Conservation (phyloP, 2,113 vertebrate species). For the Tyrannus savana region DNA sequence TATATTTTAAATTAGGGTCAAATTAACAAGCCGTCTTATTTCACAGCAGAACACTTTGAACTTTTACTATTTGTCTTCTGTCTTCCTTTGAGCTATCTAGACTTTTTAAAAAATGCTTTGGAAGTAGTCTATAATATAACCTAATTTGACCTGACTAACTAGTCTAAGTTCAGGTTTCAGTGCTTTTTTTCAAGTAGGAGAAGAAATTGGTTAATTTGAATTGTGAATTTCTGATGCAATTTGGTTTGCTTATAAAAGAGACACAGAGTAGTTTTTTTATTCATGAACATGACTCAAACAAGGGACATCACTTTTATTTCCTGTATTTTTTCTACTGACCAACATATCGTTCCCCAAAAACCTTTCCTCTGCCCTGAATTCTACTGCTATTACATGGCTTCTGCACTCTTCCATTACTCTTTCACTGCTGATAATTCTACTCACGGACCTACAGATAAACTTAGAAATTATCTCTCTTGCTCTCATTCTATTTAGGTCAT, state of each 20-base stretch:
- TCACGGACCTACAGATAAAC: background rate
- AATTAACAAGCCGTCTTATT: conserved; percentile 7
- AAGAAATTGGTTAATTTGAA: background rate
- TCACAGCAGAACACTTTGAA: background rate
- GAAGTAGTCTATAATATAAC: background rate
- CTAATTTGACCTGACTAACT: background rate
- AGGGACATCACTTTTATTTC: background rate
- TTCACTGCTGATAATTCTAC: background rate
- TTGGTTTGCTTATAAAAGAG: background rate
- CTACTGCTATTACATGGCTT: background rate
- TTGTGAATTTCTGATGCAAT: background rate
- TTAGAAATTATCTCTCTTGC: background rate
- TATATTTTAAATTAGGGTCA: conserved; percentile 20
- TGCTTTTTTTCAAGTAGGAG: background rate
- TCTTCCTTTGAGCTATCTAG: background rate
- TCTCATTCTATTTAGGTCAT: background rate
- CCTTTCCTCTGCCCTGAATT: accelerated
- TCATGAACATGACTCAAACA: background rate
- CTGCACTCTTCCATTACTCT: background rate
- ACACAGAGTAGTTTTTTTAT: background rate
- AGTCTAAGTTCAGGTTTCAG: background rate
- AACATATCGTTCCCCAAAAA: background rate
- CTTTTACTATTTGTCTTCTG: background rate
- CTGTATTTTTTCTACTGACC: background rate
- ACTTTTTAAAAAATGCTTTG: background rate